A percentile compares a stretch with the other conserved stretches of the same genome.
Evolutionary conservation across 2,113 vertebrate genomes (phyloP).

Genomic region (Corythornis cristatus): DNA sequence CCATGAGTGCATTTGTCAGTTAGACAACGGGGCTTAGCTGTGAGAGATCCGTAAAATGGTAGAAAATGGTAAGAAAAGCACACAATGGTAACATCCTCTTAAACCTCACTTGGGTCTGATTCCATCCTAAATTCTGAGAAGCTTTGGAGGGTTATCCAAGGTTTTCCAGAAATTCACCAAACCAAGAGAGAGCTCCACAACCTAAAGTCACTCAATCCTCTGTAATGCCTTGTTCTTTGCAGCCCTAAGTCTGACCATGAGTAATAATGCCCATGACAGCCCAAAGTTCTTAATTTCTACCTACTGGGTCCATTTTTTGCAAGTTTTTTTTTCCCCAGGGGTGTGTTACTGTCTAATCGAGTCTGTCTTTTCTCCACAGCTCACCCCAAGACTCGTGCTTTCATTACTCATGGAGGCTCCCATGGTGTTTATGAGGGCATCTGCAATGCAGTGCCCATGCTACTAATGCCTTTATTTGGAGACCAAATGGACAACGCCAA

Average conservation of each 20-base stretch:
- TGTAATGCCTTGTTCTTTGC: background rate
- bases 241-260: background rate
- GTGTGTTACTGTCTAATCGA: background rate
- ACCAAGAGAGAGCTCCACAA: background rate
- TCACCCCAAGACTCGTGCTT: slow-evolving; percentile 87
- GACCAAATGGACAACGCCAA: slow-evolving; percentile 91
- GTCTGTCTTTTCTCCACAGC: slow-evolving; percentile 64
- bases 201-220: background rate
- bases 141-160: background rate
- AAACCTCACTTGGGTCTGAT: background rate
- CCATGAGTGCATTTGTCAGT: background rate
- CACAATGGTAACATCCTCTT: background rate
- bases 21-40: background rate
- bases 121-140: background rate
- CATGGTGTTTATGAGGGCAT: slow-evolving; percentile 90
- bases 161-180: background rate
- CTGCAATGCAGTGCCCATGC: slow-evolving; percentile 90
- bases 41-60: background rate
- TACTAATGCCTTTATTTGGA: slow-evolving; percentile 86
- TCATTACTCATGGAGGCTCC: slow-evolving; percentile 92
- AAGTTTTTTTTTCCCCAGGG: background rate
- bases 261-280: background rate
- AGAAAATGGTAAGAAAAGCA: background rate
- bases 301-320: no score
- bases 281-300: background rate